phyloP scores from a whole-genome alignment of 1,140 invertebrate species.

The Matsumurasca onukii region DNA sequence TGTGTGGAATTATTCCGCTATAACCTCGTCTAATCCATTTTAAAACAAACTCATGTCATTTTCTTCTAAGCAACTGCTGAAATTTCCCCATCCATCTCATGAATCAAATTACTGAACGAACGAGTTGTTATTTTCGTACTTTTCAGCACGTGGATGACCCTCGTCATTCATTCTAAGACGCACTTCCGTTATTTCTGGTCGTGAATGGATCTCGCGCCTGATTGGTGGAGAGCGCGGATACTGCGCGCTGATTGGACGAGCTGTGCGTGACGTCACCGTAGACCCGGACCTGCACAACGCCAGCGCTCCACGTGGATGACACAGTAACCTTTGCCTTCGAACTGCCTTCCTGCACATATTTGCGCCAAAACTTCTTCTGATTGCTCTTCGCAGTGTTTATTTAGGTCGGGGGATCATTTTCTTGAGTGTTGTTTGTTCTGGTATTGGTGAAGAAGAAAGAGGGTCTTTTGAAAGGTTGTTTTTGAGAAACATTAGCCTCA shows the following conservation, averaged over 20 bases:
- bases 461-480: too few relatives aligned
- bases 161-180: slow-evolving; percentile 14
- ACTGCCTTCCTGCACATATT: too few relatives aligned
- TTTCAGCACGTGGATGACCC: slow-evolving; percentile 16
- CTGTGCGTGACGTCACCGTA: not conserved
- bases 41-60: too few relatives aligned
- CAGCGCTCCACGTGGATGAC: slow-evolving; percentile 5
- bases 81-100: too few relatives aligned
- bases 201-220: slow-evolving; percentile 3
- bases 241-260: slow-evolving; percentile 2
- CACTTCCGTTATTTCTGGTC: not conserved
- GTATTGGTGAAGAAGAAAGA: too few relatives aligned
- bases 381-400: not conserved
- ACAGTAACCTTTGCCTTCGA: not conserved
- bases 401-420: slow-evolving; percentile 10
- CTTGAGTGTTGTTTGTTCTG: too few relatives aligned
- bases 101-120: too few relatives aligned
- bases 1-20: too few relatives aligned
- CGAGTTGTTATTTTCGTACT: too few relatives aligned
- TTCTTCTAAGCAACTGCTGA: too few relatives aligned
- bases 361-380: not conserved
- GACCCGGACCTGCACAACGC: not conserved
- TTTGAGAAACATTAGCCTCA: too few relatives aligned
- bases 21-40: too few relatives aligned
- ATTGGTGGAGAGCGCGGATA: not conserved